Evolutionary conservation across 1,140 invertebrate species (phyloP).

Genomic region (Bombus impatiens): DNA sequence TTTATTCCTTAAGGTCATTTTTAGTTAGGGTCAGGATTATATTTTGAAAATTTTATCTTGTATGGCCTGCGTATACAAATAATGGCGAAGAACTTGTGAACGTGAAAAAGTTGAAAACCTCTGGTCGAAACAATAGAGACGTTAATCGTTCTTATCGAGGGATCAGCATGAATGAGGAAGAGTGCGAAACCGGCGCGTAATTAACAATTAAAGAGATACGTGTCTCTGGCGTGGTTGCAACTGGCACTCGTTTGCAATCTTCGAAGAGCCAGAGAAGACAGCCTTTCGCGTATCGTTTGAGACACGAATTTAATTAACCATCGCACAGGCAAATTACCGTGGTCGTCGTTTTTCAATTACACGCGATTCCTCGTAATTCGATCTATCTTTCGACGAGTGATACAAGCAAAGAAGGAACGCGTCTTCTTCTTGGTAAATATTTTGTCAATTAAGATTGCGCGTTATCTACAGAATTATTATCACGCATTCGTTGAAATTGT

Average conservation of each 20-base stretch:
- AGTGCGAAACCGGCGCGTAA: constrained; percentile 41
- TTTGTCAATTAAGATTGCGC: neutral
- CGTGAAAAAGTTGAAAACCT: constrained; percentile 12
- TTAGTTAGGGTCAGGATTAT: too few relatives aligned
- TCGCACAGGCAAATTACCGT: neutral
- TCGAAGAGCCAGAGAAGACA: constrained; percentile 11
- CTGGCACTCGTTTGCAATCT: constrained; percentile 49
- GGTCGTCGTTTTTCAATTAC: constrained; percentile 16
- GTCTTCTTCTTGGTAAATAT: neutral
- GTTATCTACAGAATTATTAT: too few relatives aligned
- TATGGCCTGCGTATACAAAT: neutral
- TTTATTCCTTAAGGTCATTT: too few relatives aligned
- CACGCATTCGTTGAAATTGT: too few relatives aligned
- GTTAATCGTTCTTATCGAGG: constrained; percentile 52
- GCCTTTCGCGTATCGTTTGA: neutral
- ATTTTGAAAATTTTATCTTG: too few relatives aligned
- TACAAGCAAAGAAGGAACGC: too few relatives aligned
- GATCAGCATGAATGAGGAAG: constrained; percentile 33
- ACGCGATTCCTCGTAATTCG: neutral
- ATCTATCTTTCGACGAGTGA: neutral
- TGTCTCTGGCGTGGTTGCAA: constrained; percentile 39
- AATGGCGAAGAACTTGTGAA: neutral
- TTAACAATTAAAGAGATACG: constrained; percentile 62
- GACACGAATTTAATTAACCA: constrained; percentile 34
- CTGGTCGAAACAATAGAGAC: constrained; percentile 40